Percentiles rank a stretch among this genome's conserved stretches.
Evolutionary conservation across 2,888 invertebrate genomes (phyloP).

Genomic region (Amphimallon solstitiale): DNA sequence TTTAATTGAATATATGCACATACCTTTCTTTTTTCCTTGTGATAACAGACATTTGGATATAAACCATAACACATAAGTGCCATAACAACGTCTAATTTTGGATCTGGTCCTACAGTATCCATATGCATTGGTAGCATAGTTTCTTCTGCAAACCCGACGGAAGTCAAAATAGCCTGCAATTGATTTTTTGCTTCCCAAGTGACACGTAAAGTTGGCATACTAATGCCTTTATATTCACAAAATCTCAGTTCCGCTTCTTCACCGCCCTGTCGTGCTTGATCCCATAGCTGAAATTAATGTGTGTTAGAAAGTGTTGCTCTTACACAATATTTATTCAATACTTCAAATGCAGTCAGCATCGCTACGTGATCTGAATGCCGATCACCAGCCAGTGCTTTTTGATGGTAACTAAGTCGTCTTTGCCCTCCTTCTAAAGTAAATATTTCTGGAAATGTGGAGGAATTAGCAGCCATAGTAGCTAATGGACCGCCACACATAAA

Average conservation of each 20-base stretch:
- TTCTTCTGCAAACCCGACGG: constrained; percentile 91
- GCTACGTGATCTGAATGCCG: constrained; percentile 95
- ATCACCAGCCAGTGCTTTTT: constrained; percentile 86
- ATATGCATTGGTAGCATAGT: constrained; percentile 79
- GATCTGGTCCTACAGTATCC: constrained; percentile 81
- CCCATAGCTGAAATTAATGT: constrained; percentile 70
- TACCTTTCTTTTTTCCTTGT: constrained; percentile 94
- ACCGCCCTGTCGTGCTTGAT: constrained; percentile 73
- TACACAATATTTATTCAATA: constrained; percentile 48
- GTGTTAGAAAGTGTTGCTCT: constrained; percentile 2
- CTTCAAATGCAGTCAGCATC: constrained; percentile 91
- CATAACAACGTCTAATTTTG: constrained; percentile 82
- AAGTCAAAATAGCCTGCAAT: constrained; percentile 68
- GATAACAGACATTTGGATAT: constrained; percentile 96
- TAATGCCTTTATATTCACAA: constrained; percentile 92
- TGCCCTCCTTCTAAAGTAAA: constrained; percentile 83
- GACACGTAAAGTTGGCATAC: constrained; percentile 87
- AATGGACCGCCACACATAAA: constrained; percentile 91
- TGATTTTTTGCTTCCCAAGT: constrained; percentile 90
- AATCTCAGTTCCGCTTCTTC: constrained; percentile 83
- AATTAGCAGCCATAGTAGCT: constrained; percentile 94
- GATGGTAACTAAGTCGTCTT: constrained; percentile 82
- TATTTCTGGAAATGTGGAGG: constrained; percentile 94
- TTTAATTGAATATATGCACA: constrained; percentile 5
- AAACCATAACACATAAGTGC: constrained; percentile 90